A percentile compares a stretch with the other conserved stretches of the same genome.
Evolutionary conservation across 2,113 vertebrate genomes (phyloP).

Genomic region (Atractosteus spatula): DNA sequence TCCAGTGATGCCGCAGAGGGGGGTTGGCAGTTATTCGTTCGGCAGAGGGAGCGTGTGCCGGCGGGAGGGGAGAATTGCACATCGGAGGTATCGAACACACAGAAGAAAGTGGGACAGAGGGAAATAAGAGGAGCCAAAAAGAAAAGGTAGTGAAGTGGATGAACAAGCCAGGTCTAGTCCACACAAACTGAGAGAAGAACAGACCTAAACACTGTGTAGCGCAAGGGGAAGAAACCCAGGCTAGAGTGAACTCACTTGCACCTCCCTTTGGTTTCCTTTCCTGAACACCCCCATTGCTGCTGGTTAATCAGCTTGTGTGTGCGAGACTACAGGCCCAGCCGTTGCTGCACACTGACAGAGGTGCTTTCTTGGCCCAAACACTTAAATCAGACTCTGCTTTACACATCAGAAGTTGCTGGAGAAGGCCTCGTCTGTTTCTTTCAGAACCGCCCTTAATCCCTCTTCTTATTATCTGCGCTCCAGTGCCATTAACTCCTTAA

Average conservation of each 20-base stretch:
- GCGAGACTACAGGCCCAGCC: no score
- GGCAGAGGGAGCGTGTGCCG: neutral
- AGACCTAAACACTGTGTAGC: conserved; percentile 22
- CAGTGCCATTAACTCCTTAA: no score
- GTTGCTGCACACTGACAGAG: no score
- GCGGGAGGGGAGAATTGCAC: no score
- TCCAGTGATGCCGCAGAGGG: conserved; percentile 5
- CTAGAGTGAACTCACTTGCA: neutral
- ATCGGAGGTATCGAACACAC: no score
- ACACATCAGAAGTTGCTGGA: no score
- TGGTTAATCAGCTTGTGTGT: conserved; percentile 2
- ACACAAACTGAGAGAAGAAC: conserved; percentile 36
- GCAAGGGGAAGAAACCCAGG: conserved; percentile 11
- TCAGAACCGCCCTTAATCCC: no score
- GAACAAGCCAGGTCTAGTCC: conserved; percentile 27
- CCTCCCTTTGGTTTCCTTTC: neutral
- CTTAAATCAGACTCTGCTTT: no score
- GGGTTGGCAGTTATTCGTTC: neutral
- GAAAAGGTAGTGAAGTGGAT: conserved; percentile 15
- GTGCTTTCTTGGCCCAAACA: no score
- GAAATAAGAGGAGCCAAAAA: conserved; percentile 9
- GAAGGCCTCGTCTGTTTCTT: no score
- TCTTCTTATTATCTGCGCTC: no score
- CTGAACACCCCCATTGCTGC: neutral
- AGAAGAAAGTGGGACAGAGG: neutral